Percentiles rank a stretch among this genome's conserved stretches.
Conservation (phyloP, 2,888 invertebrate species). For the Bimastos eiseni region DNA sequence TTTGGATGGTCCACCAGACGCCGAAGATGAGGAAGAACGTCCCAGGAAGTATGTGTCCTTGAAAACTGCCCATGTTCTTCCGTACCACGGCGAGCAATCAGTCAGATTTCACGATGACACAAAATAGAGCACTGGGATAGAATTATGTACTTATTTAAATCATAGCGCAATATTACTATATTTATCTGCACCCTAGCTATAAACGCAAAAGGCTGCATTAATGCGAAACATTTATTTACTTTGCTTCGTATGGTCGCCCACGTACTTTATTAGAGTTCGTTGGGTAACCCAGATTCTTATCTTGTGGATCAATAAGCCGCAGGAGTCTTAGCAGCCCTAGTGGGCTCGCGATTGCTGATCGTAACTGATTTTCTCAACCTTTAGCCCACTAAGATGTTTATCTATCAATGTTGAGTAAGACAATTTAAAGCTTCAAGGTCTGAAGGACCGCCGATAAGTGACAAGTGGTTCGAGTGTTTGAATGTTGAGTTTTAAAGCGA, state of each 20-base stretch:
- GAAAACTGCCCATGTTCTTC: constrained; percentile 60
- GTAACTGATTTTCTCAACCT: neutral
- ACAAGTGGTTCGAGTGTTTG: neutral
- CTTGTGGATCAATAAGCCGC: neutral
- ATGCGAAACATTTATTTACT: too few relatives aligned
- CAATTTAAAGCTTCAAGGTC: too few relatives aligned
- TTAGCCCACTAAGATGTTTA: neutral
- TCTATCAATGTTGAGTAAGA: neutral
- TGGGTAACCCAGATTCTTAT: too few relatives aligned
- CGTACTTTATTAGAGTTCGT: too few relatives aligned
- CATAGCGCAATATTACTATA: neutral
- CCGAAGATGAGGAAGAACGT: constrained; percentile 58
- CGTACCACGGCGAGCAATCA: neutral
- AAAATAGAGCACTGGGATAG: neutral
- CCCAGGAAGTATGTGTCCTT: constrained; percentile 64
- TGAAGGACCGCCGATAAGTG: neutral
- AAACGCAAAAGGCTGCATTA: too few relatives aligned
- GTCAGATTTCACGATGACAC: neutral
- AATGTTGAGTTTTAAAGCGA: neutral
- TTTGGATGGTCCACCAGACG: constrained; percentile 54
- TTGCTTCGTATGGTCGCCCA: neutral
- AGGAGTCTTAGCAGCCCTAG: neutral
- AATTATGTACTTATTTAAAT: neutral
- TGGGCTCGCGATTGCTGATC: neutral
- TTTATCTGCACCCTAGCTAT: neutral